These are phyloP conservation scores for Lucilia cuprina DNA, from an alignment of 1,140 invertebrate species.

Conservation along the genomic window DNA sequence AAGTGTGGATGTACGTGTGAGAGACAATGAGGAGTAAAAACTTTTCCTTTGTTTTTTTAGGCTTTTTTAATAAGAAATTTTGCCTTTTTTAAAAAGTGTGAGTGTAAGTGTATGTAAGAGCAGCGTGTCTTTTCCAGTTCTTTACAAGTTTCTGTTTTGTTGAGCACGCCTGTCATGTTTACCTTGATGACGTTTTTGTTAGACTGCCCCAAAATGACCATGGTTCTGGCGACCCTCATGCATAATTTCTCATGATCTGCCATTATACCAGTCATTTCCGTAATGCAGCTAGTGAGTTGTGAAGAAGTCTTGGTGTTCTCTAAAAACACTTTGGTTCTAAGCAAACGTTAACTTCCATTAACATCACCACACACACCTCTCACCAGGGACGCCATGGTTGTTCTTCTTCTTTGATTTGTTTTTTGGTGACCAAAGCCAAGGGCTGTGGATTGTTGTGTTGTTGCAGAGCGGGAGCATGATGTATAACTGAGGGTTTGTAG, in stretches of 20 bases:
- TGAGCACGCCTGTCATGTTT: neutral
- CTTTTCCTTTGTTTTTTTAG: neutral
- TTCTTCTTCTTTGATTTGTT: constrained; percentile 66
- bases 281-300: neutral
- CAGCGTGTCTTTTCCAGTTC: neutral
- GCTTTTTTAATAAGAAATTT: neutral
- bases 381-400: constrained; percentile 78
- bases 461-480: constrained; percentile 63
- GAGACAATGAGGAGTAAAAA: neutral
- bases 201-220: neutral
- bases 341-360: constrained; percentile 24
- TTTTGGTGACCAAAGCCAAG: constrained; percentile 74
- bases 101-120: neutral
- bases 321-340: constrained; percentile 5
- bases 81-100: neutral
- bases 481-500: constrained; percentile 59
- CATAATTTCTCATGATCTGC: neutral
- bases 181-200: neutral
- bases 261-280: neutral
- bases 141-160: neutral
- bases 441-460: constrained; percentile 65
- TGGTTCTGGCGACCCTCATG: neutral
- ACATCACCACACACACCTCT: constrained; percentile 44
- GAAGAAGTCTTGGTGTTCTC: constrained; percentile 1
- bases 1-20: neutral